These are phyloP conservation scores for Papilio protenor DNA, from an alignment of 2,888 invertebrate species.

Conservation along the genomic window DNA sequence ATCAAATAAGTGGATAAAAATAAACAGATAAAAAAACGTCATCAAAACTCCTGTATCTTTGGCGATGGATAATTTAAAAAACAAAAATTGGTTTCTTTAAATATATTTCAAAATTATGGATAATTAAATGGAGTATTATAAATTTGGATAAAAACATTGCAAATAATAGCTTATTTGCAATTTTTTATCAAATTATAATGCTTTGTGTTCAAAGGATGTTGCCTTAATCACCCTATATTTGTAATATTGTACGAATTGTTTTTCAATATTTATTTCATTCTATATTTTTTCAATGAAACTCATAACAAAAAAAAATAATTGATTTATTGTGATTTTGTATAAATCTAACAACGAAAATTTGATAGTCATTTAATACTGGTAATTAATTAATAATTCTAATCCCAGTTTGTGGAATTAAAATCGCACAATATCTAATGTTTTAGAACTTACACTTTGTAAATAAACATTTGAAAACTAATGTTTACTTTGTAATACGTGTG, in stretches of 20 bases:
- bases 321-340: no score
- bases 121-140: not conserved
- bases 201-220: not conserved
- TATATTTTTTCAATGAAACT: not conserved
- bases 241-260: not conserved
- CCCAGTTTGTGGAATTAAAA: not conserved
- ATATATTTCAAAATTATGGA: not conserved
- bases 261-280: not conserved
- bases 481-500: not conserved
- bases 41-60: not conserved
- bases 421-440: not conserved
- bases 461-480: not conserved
- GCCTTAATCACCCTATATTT: not conserved
- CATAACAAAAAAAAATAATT: not conserved
- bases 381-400: not conserved
- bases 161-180: slow-evolving; percentile 4
- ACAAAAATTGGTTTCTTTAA: not conserved
- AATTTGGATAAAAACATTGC: not conserved
- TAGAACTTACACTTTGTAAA: not conserved
- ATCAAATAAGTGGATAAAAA: not conserved
- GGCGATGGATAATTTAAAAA: no score
- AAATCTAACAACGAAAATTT: not conserved
- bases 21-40: not conserved
- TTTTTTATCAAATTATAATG: not conserved
- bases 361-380: not conserved